phyloP scores from a whole-genome alignment of 2,888 invertebrate genomes.

The Perizoma flavofasciatum region DNA sequence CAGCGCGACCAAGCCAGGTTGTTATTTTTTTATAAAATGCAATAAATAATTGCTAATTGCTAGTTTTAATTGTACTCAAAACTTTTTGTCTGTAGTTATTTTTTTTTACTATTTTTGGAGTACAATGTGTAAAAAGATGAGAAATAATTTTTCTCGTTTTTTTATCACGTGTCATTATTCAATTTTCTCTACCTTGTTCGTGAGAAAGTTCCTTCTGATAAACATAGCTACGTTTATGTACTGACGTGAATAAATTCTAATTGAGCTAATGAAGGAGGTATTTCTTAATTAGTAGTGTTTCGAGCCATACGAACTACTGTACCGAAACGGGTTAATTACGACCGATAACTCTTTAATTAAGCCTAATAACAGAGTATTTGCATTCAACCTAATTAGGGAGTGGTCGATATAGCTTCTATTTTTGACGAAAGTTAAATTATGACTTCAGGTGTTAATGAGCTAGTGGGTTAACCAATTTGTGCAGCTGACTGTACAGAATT shows the following conservation, averaged over 20 bases:
- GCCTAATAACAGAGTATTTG: slow-evolving; percentile 81
- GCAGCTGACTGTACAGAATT: too few relatives aligned
- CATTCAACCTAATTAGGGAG: slow-evolving; percentile 75
- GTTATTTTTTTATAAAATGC: too few relatives aligned
- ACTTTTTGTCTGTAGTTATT: too few relatives aligned
- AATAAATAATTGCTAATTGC: too few relatives aligned
- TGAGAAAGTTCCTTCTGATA: slow-evolving; percentile 16
- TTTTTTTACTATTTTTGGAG: too few relatives aligned
- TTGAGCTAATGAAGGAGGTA: slow-evolving; percentile 79
- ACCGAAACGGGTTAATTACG: slow-evolving; percentile 80
- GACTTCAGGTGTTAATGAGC: slow-evolving; percentile 16
- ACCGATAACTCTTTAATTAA: slow-evolving; percentile 82
- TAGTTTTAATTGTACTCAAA: too few relatives aligned
- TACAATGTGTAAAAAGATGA: too few relatives aligned
- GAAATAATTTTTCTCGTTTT: too few relatives aligned
- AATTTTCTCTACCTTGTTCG: slow-evolving; percentile 7
- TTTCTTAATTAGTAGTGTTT: slow-evolving; percentile 81
- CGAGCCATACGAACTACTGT: slow-evolving; percentile 73
- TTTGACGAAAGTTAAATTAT: slow-evolving; percentile 28
- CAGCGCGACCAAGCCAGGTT: too few relatives aligned
- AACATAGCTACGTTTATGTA: slow-evolving; percentile 15
- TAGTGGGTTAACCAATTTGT: background rate
- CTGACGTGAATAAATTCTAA: slow-evolving; percentile 73
- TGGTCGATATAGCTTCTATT: slow-evolving; percentile 57
- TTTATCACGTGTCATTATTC: background rate